Evolutionary conservation across 2,797 vertebrate genomes (phyloP), one percentile per base, ranked within the genome.

Genomic region (Bovichtus diacanthus): DNA sequence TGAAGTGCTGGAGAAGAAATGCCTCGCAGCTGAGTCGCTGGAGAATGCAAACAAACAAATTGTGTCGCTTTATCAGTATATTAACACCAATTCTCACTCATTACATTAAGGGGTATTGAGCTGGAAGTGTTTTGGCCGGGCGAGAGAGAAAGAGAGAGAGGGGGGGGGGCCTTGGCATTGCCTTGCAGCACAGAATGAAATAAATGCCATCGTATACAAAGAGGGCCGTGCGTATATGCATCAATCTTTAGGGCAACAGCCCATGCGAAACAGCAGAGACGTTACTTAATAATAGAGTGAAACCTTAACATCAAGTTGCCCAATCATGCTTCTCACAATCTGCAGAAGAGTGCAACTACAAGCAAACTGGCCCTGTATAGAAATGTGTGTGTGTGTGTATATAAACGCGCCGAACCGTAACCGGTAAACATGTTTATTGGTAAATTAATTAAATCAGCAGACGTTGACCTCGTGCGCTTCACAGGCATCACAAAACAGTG

Each of bases 81-180:
- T 97, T 97, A 96, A 94, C 93, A 95, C 94, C 93, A 95, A 96
- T 96, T 96, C 94, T 90, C 91, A 89, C 93, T 94, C 92, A 88
- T 97, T 95, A 94, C 88, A 84, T 94, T 96, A 96, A 94, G 90
- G 90, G 90, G 71, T 91, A 92, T 90, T 87, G 96, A 95, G 94
- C 92, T 84, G 92, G 70, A 73, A 92, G 94, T 93, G 91, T 90
- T 94, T 92, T 82, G 89, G 87, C 84, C 89, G 85, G 82, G 86
- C 59, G 80, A 81, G 79, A 56, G 59, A 27, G n/a, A 27, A 59
- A 27, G 58, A 41, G n/a, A 44, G 55, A 25, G 23, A 18, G 46
- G 2, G n/a, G 47, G 11, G 43, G 5, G 69, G 5, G 60, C 3
- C 84, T 90, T 93, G 93, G 93, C 93, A 92, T 85, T 88, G 83